Evolutionary conservation across 2,888 invertebrate genomes (phyloP), one percentile per base, ranked within the genome.

Genomic region (Lymantria dispar): DNA sequence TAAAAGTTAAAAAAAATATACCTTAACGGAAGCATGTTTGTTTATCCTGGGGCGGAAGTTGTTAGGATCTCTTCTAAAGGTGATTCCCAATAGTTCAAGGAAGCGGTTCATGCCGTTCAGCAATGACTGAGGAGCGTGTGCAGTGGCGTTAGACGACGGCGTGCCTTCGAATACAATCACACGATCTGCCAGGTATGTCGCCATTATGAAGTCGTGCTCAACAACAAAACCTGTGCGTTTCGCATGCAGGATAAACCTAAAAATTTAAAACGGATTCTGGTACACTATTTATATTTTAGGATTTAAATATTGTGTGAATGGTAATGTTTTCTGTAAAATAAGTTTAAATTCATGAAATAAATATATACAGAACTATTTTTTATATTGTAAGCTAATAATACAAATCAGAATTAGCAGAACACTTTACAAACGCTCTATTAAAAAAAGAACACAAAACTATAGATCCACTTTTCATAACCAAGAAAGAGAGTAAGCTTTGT

Each of bases 191-290:
- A 98, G 93, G 85, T 99, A 99, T 0, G 99, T 99, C 12, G 99
- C 99, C 99, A 99, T 99, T 64, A 99, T 99, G 85, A 99, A 99
- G 92, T 99, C 99, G 95, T 99, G 99, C 94, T 99, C 99, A 0
- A 99, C 99, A 12, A 99, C 96, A 83, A 99, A 99, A 10, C 99
- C 99, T 8, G 99, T 99, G 85, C 99, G 98, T 92, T 99, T 99
- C 0, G 99, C 98, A 77, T 99, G 99, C 41, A 99, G 93, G 81
- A 99, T 99, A 83, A 99, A 99, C 74, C 95, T 95, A 82, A 22
- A 78, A 53, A 9, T 44, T 22, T 43, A 33, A 48, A 31, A 40
- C 11, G 22, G 8, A n/a, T 33, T n/a, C n/a, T n/a, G n/a, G n/a
- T n/a, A n/a, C 22, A 22, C 3, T 22, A 2, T 22, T 22, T 22